Conservation (phyloP, 2,797 vertebrate species). For the Anomalospiza imberbis region DNA sequence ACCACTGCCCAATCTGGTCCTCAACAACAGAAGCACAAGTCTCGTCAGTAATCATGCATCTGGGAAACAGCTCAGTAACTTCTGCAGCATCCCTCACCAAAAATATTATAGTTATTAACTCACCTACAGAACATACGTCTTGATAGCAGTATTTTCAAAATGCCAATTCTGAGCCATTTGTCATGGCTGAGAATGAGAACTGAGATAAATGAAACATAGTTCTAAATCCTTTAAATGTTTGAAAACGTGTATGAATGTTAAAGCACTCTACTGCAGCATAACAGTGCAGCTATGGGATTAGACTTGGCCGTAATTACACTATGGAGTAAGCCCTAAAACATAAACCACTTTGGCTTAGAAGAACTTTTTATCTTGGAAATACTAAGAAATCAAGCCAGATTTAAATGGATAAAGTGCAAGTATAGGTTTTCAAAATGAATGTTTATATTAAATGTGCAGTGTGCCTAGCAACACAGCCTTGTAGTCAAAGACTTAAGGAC, state of each 20-base stretch:
- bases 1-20: not conserved
- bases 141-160: not conserved
- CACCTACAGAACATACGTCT: not conserved
- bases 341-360: not conserved
- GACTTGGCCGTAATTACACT: not conserved
- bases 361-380: not conserved
- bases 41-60: not conserved
- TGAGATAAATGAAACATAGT: not conserved
- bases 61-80: not conserved
- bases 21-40: not conserved
- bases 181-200: not conserved
- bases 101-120: not conserved
- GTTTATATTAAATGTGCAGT: not conserved
- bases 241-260: not conserved
- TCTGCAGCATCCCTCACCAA: not conserved
- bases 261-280: not conserved
- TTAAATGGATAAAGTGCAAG: not conserved
- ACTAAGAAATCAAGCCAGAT: not conserved
- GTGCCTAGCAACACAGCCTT: not conserved
- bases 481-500: not conserved
- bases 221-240: not conserved
- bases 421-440: not conserved
- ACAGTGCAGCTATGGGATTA: not conserved
- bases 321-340: not conserved
- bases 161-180: not conserved